Base-by-base conservation (phyloP, 1,140 invertebrate species). In the Lycorma delicatula region DNA sequence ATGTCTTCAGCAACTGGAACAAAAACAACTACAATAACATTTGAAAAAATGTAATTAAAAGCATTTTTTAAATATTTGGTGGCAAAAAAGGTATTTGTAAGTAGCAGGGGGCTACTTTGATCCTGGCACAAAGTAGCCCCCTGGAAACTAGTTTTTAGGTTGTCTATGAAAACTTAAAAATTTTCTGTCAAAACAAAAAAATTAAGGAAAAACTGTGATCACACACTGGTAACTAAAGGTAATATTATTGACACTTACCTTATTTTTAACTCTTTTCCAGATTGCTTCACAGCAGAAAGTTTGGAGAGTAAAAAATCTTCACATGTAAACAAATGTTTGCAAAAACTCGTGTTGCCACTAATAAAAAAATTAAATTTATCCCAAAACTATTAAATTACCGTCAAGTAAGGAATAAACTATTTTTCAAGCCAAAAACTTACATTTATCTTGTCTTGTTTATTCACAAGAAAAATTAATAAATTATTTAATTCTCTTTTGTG, bases 1-100 rank as follows among this genome's bases (percentile, higher is more conserved):
- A 58, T 51, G 20, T 50, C 23, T 25, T 51, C 56, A 58, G 47
- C 29, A 52, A 20, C 56, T 52, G 28, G 22, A 58, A 51, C 56
- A 25, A 58, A 58, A 58, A 41, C 38, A n/a, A n/a, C n/a, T n/a
- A n/a, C n/a, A n/a, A n/a, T n/a, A n/a, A n/a, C n/a, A n/a, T n/a
- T n/a, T n/a, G n/a, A n/a, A n/a, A n/a, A n/a, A n/a, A n/a, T n/a
- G n/a, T n/a, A n/a, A n/a, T n/a, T n/a, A n/a, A n/a, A n/a, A n/a
- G n/a, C n/a, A n/a, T n/a, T n/a, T n/a, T n/a, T 25, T 25, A 50
- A 25, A 25, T 50, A 25, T 50, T 50, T 13, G 13, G 26, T 28
- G 16, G 22, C 9, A 25, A 13, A 26, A 25, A n/a, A 16, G n/a
- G n/a, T n/a, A 25, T 16, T 25, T 13, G 7, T 25, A 50, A 20